A percentile compares a stretch with the other conserved stretches of the same genome.
Evolutionary conservation across 2,888 invertebrate genomes (phyloP).

Genomic region (Helicoverpa assulta): DNA sequence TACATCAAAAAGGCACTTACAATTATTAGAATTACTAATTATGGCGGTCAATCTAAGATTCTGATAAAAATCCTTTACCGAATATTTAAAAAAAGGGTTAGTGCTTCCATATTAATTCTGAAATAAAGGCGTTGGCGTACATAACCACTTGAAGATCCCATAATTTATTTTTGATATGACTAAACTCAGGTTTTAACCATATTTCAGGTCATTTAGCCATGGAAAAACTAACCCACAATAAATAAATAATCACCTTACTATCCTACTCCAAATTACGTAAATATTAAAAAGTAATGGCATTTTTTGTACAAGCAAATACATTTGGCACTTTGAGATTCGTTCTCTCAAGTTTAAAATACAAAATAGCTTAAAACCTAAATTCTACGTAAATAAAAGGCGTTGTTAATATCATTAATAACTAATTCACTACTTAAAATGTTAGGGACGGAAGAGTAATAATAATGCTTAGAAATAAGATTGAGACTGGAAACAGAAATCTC

Average conservation of each 20-base stretch:
- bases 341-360: conserved; percentile 56
- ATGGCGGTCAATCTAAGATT: conserved; percentile 63
- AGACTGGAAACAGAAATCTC: conserved; percentile 21
- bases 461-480: conserved; percentile 33
- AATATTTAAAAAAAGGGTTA: conserved; percentile 8
- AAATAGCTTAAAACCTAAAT: conserved; percentile 38
- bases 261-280: conserved; percentile 43
- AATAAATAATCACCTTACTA: conserved; percentile 37
- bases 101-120: conserved; percentile 14
- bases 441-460: conserved; percentile 62
- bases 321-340: conserved; percentile 83
- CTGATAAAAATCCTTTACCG: conserved; percentile 39
- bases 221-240: conserved; percentile 29
- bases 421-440: conserved; percentile 54
- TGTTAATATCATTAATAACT: conserved; percentile 38
- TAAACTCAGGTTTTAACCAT: too few species aligned
- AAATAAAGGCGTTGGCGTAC: too few species aligned
- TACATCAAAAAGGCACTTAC: conserved; percentile 70
- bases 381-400: conserved; percentile 31
- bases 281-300: conserved; percentile 74
- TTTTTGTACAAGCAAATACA: conserved; percentile 79
- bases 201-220: too few species aligned
- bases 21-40: conserved; percentile 46
- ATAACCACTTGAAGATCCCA: too few species aligned
- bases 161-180: too few species aligned